These are phyloP conservation scores for Dromiciops gliroides DNA, from an alignment of 2,113 vertebrate genomes.

Conservation along the genomic window DNA sequence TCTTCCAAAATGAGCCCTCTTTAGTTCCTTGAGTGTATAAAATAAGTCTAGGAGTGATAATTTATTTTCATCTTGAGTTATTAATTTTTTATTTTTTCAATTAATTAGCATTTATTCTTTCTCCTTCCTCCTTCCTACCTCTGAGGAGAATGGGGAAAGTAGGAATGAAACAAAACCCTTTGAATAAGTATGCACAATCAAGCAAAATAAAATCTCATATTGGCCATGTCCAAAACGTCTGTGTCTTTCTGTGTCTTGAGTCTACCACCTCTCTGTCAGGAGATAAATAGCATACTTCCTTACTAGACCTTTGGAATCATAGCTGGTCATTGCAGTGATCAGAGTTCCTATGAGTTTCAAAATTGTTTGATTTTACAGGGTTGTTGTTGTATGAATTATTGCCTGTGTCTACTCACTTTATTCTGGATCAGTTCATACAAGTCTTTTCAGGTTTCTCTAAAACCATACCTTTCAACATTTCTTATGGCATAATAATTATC, in stretches of 20 bases:
- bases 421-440: neutral
- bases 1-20: neutral
- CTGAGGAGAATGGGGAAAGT: neutral
- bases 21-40: neutral
- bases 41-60: neutral
- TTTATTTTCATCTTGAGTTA: neutral
- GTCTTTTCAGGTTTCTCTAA: no score
- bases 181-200: neutral
- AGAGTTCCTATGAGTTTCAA: neutral
- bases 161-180: neutral
- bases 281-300: neutral
- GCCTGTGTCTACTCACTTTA: neutral
- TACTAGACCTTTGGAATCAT: neutral
- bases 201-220: neutral
- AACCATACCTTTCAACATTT: no score
- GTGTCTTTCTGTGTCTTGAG: neutral
- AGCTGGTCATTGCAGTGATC: neutral
- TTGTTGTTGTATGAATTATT: neutral
- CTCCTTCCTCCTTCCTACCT: neutral
- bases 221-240: neutral
- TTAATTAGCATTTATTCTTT: neutral
- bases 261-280: neutral
- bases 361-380: neutral
- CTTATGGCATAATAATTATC: no score
- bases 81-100: no score